Percentiles rank a stretch among this genome's conserved stretches.
Conservation (phyloP, 2,888 invertebrate genomes). For the Trachelus troglodyta region DNA sequence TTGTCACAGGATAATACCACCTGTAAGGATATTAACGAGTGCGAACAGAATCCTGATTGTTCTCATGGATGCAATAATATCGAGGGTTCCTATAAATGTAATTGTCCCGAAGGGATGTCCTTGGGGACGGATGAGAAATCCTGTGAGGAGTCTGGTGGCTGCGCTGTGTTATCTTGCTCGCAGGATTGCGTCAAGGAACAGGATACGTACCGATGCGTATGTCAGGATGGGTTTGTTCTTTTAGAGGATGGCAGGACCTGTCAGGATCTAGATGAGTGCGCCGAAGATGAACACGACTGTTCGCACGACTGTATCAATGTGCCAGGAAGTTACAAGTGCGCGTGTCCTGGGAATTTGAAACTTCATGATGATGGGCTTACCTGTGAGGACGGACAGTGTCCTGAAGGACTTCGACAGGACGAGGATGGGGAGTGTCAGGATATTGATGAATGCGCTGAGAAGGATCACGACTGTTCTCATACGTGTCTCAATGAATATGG, state of each 20-base stretch:
- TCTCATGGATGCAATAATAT: slow-evolving; percentile 64
- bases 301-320: slow-evolving; percentile 73
- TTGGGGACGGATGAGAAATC: slow-evolving; percentile 43
- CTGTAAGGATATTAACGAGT: slow-evolving; percentile 60
- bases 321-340: slow-evolving; percentile 73
- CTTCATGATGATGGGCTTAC: slow-evolving; percentile 50
- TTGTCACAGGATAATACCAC: slow-evolving; percentile 32
- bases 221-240: slow-evolving; percentile 53
- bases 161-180: slow-evolving; percentile 65
- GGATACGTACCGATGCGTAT: slow-evolving; percentile 52
- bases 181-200: slow-evolving; percentile 63
- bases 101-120: slow-evolving; percentile 60
- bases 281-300: slow-evolving; percentile 67
- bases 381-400: slow-evolving; percentile 43
- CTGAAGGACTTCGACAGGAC: slow-evolving; percentile 36
- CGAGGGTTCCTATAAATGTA: slow-evolving; percentile 49
- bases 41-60: slow-evolving; percentile 67
- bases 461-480: slow-evolving; percentile 62
- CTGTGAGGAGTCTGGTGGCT: slow-evolving; percentile 33
- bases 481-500: slow-evolving; percentile 73
- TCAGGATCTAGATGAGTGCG: slow-evolving; percentile 69
- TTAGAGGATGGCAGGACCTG: slow-evolving; percentile 68
- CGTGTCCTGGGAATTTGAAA: slow-evolving; percentile 69
- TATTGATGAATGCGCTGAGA: slow-evolving; percentile 42
- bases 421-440: slow-evolving; percentile 49